Conservation (phyloP, 2,797 vertebrate species). For the Sebastes jordani region DNA sequence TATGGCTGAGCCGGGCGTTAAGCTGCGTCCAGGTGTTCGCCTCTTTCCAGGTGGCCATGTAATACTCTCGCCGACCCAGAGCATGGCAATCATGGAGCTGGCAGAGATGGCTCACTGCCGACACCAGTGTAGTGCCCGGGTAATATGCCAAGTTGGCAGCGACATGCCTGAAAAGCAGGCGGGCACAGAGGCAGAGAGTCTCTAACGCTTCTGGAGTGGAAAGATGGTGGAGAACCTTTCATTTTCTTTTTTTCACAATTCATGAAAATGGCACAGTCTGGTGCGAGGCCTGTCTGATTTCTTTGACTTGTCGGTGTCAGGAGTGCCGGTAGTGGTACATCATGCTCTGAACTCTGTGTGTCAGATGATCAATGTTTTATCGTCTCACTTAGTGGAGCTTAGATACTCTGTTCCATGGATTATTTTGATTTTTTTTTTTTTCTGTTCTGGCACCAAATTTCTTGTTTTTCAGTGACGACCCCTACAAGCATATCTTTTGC, state of each 20-base stretch:
- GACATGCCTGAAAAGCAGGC: slow-evolving; percentile 42
- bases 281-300: slow-evolving; percentile 33
- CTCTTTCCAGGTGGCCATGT: slow-evolving; percentile 80
- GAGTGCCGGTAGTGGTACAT: background rate
- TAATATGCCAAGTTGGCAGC: slow-evolving; percentile 76
- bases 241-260: slow-evolving; percentile 36
- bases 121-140: slow-evolving; percentile 55
- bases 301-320: slow-evolving; percentile 2
- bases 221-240: slow-evolving; percentile 45
- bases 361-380: slow-evolving; percentile 8
- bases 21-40: slow-evolving; percentile 76
- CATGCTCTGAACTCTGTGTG: background rate
- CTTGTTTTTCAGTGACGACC: slow-evolving; percentile 1
- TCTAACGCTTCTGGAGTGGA: slow-evolving; percentile 46
- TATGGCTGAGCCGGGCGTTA: slow-evolving; percentile 65
- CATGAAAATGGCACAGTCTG: slow-evolving; percentile 40
- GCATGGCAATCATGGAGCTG: slow-evolving; percentile 78
- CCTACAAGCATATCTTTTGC: slow-evolving; percentile 9
- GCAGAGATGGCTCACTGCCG: slow-evolving; percentile 67
- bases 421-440: background rate
- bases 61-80: slow-evolving; percentile 79
- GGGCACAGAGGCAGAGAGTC: slow-evolving; percentile 46
- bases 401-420: background rate
- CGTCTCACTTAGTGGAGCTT: background rate
- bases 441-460: background rate